phyloP scores from a whole-genome alignment of 2,113 vertebrate species.

The Ophiodon elongatus region DNA sequence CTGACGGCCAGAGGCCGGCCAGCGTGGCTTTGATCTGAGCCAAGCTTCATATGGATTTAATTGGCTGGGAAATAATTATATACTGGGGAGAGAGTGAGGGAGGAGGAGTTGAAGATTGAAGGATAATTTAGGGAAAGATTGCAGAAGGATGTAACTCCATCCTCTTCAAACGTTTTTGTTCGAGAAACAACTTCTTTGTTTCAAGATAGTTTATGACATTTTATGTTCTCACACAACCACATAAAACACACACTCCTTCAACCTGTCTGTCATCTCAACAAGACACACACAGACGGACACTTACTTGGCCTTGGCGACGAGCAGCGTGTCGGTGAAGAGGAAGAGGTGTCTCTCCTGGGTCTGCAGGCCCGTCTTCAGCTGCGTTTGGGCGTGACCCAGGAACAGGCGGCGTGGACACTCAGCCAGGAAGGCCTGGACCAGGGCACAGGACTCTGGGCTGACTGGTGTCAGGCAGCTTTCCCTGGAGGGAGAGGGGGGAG shows the following conservation, averaged over 20 bases:
- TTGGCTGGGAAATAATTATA: conserved; percentile 76
- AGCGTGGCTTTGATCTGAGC: conserved; percentile 68
- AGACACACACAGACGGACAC: conserved; percentile 73
- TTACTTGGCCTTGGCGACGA: conserved; percentile 96
- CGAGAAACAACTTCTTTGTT: not conserved
- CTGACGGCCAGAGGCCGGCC: conserved; percentile 41
- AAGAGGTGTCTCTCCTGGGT: conserved; percentile 94
- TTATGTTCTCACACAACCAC: conserved; percentile 23
- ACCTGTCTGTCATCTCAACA: conserved; percentile 17
- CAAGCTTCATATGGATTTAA: conserved; percentile 79
- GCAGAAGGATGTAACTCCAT: not conserved
- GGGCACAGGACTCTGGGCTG: conserved; percentile 88
- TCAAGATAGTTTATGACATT: too few species aligned
- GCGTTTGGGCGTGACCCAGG: conserved; percentile 88
- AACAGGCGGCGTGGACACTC: conserved; percentile 84
- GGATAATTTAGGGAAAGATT: conserved; percentile 3
- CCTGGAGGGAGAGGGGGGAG: conserved; percentile 71
- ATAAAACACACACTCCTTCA: conserved; percentile 14
- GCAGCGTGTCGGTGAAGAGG: conserved; percentile 92
- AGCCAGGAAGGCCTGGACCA: conserved; percentile 90
- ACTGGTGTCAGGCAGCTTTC: conserved; percentile 88
- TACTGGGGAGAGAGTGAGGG: conserved; percentile 31
- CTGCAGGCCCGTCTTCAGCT: conserved; percentile 93
- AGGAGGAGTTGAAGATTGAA: not conserved
- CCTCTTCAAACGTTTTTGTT: not conserved